Evolutionary conservation across 2,888 invertebrate genomes (phyloP), one percentile per base, ranked within the genome.

Genomic region (Drosophila dives): DNA sequence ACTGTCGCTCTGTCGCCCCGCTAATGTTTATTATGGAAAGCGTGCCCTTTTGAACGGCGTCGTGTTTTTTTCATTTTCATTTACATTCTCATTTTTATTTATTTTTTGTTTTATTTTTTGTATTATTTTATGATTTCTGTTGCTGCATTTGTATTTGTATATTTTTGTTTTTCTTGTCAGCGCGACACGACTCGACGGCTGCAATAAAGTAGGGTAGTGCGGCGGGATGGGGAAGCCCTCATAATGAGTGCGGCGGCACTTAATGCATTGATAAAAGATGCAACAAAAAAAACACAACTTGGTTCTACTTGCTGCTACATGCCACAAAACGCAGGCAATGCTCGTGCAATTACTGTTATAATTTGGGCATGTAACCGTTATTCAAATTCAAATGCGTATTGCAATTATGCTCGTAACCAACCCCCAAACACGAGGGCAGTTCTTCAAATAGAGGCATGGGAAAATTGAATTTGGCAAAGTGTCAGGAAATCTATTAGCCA

Each of bases 21-120:
- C 84, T 77, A 86, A 88, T 86, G 89, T 89, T 89, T 87, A 89
- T 89, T 87, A 81, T 89, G 86, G 83, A 84, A 87, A 89, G 86
- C 84, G 89, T 87, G 86, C 86, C 89, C 86, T 89, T 88, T 87
- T 89, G 86, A 84, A 89, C 86, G 86, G 76, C 81, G 82, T 76
- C 86, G 76, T 83, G 84, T 89, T 29, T 29, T 29, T 29, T 29
- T 29, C 29, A 81, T 83, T 81, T 83, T 77, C 68, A 63, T 79
- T 80, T 80, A 78, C 67, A 70, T 80, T 64, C 71, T 71, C 62
- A 67, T 74, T 74, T 74, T 64, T 74, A 67, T 78, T 77, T 77
- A 67, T 58, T 65, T 51, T 55, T 50, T 66, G 64, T 82, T 78
- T 61, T 64, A 54, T 63, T 63, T 64, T 56, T 74, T 61, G 48